A percentile compares a stretch with the other conserved stretches of the same genome.
phyloP scores from a whole-genome alignment of 2,797 vertebrate species.

The Cephalopachus bancanus region DNA sequence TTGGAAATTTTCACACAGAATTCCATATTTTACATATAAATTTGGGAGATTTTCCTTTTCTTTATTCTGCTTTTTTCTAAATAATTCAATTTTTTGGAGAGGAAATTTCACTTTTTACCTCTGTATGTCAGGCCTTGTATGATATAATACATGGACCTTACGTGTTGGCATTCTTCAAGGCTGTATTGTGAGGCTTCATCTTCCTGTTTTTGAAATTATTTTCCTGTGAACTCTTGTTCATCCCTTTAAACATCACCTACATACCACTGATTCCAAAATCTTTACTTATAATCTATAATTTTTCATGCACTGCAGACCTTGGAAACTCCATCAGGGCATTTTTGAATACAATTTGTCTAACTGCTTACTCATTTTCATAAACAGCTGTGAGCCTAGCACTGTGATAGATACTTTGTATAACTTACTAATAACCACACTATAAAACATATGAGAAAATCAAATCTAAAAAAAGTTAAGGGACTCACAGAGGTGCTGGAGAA shows the following conservation, averaged over 20 bases:
- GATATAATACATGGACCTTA: fast-evolving
- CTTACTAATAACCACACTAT: neutral
- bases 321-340: neutral
- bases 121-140: fast-evolving
- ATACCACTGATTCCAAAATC: neutral
- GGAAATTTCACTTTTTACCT: neutral
- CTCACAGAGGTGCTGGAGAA: neutral
- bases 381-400: neutral
- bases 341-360: neutral
- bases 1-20: neutral
- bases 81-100: neutral
- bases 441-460: constrained; percentile 3
- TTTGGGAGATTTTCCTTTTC: neutral
- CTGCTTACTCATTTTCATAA: neutral
- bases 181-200: neutral
- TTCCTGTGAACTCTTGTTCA: neutral
- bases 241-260: neutral
- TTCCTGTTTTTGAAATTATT: neutral
- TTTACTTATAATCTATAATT: neutral
- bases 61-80: neutral
- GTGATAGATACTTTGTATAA: neutral
- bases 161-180: neutral
- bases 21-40: neutral
- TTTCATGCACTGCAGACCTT: neutral
- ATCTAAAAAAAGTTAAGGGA: neutral